Evolutionary conservation across 2,888 invertebrate genomes (phyloP), one percentile per base, ranked within the genome.

Genomic region (Epirrita christyi): DNA sequence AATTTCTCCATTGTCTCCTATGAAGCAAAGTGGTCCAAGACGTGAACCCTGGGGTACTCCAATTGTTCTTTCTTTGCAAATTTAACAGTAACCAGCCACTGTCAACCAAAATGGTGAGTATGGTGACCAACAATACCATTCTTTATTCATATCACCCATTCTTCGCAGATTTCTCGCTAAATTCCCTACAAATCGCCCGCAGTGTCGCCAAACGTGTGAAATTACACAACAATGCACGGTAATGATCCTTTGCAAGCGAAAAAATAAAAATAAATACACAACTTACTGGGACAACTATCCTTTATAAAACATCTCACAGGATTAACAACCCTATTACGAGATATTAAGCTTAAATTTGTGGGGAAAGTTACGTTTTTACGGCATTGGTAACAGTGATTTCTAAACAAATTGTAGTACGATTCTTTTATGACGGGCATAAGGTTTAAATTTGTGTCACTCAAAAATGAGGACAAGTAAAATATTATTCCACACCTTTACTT

Each of bases 121-220:
- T 68, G 64, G 69, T 70, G 70, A 68, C 61, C 68, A 69, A 78
- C 76, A 81, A 77, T 75, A 63, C 64, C 40, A 59, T 58, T 58
- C 58, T 59, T 63, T 61, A 64, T 59, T 64, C 64, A 64, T 63
- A 61, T 59, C 41, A 34, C 42, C 57, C 59, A 61, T 66, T 68
- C 57, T 66, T 56, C 41, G 45, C 53, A 28, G 51, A 54, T 56
- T 64, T 68, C 61, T 56, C 77, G 81, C 81, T 86, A 86, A 88
- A 86, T 81, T 85, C 80, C 68, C 55, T 80, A 68, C 76, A 78
- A 81, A 83, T 79, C 82, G 86, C 83, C 86, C 83, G 85, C 84
- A 87, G 86, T 86, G 85, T 87, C 87, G 79, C 82, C 86, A 86
- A 88, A 87, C 76, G 89, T 88, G 88, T 90, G 86, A 88, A 90